Percentiles rank a stretch among this genome's conserved stretches.
These are phyloP conservation scores for Napeogenes inachia DNA, from an alignment of 2,888 invertebrate genomes.

Conservation along the genomic window DNA sequence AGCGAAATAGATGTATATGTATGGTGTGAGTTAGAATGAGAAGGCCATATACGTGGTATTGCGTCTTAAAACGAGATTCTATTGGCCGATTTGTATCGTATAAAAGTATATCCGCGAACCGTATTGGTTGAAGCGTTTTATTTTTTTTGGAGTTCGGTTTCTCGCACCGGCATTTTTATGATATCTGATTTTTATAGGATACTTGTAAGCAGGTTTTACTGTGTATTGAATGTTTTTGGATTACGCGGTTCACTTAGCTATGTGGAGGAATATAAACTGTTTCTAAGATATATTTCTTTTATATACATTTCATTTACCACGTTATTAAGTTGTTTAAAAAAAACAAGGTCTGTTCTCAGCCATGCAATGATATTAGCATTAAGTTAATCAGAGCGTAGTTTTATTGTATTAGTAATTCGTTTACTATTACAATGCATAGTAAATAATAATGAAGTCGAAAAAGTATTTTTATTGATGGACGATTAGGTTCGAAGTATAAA, in stretches of 20 bases:
- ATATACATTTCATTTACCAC: too few relatives aligned
- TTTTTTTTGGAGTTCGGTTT: slow-evolving; percentile 40
- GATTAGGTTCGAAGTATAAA: too few relatives aligned
- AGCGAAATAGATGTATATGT: slow-evolving; percentile 34
- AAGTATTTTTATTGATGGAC: too few relatives aligned
- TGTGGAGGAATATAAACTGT: too few relatives aligned
- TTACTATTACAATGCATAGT: too few relatives aligned
- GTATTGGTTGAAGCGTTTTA: slow-evolving; percentile 44
- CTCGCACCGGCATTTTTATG: slow-evolving; percentile 43
- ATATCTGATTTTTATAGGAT: slow-evolving; percentile 59
- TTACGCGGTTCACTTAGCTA: slow-evolving; percentile 35
- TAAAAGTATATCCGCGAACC: slow-evolving; percentile 44
- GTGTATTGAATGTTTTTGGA: slow-evolving; percentile 42
- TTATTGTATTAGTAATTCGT: too few relatives aligned
- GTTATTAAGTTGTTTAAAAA: too few relatives aligned
- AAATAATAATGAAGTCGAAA: too few relatives aligned
- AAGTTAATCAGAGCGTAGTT: too few relatives aligned
- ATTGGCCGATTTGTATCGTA: slow-evolving; percentile 57
- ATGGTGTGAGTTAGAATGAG: slow-evolving; percentile 45
- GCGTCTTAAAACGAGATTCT: slow-evolving; percentile 51
- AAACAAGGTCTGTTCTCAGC: too few relatives aligned
- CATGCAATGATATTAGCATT: too few relatives aligned
- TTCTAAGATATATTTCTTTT: too few relatives aligned
- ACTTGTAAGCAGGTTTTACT: slow-evolving; percentile 51
- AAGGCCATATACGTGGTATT: slow-evolving; percentile 41